These are phyloP conservation scores for Microcebus ravelobensis DNA, from an alignment of 2,113 vertebrate species.

Conservation along the genomic window DNA sequence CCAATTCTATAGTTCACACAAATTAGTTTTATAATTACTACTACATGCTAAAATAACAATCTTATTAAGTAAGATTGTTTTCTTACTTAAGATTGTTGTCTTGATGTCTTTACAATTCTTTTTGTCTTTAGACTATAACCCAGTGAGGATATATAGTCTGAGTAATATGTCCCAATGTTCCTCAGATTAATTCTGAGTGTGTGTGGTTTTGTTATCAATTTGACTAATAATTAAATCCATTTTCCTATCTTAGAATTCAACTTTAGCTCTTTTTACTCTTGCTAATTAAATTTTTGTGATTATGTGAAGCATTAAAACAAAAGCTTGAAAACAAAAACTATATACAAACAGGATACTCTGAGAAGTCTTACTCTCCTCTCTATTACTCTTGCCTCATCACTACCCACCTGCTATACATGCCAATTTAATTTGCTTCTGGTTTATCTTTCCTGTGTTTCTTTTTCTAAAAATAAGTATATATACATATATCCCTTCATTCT, in stretches of 20 bases:
- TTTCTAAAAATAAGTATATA: not conserved
- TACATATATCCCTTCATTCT: not conserved
- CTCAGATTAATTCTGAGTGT: not conserved
- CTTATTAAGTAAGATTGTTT: not conserved
- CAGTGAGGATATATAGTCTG: not conserved
- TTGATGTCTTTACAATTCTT: not conserved
- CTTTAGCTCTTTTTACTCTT: constrained; percentile 9
- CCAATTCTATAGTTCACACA: not conserved
- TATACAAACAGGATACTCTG: not conserved
- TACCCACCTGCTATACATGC: not conserved
- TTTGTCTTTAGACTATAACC: not conserved
- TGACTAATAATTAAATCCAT: constrained; percentile 4
- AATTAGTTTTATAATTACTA: not conserved
- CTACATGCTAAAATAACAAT: not conserved
- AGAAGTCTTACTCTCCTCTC: not conserved
- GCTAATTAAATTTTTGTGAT: constrained; percentile 26
- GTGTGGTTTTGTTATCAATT: not conserved
- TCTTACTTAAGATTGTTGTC: not conserved
- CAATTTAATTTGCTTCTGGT: not conserved
- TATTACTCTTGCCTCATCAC: not conserved
- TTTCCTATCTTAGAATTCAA: not conserved
- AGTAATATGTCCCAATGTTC: not conserved
- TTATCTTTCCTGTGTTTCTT: not conserved
- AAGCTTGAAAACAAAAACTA: constrained; percentile 16
- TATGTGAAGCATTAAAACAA: not conserved